Conservation (phyloP, 2,888 invertebrate genomes). For the Spilosoma lubricipeda region DNA sequence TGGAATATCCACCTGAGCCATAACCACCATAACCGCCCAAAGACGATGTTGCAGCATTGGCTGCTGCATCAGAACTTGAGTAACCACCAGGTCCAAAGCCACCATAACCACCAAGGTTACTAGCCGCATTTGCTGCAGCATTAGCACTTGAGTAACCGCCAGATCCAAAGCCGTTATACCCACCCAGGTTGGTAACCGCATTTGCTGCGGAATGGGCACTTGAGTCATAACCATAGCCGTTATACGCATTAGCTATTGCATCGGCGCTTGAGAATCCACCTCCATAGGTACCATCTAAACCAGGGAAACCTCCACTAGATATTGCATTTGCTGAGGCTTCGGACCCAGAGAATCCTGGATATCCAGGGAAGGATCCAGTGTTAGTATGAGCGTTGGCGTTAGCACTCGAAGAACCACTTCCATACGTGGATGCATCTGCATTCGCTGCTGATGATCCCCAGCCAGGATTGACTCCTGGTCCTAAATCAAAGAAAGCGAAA, state of each 20-base stretch:
- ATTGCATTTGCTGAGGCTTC: conserved; percentile 14
- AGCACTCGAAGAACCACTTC: conserved; percentile 23
- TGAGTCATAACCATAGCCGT: neutral
- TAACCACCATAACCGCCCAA: neutral
- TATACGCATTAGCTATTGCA: neutral
- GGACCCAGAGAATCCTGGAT: neutral
- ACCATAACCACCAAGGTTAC: conserved; percentile 4
- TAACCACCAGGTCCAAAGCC: neutral
- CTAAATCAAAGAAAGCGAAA: neutral
- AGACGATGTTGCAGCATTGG: conserved; percentile 15
- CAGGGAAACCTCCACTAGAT: conserved; percentile 10
- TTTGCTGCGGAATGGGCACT: conserved; percentile 1
- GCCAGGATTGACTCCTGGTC: neutral
- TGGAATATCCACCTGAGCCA: neutral
- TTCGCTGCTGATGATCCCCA: conserved; percentile 20
- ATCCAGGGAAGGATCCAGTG: neutral
- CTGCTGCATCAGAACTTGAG: conserved; percentile 23
- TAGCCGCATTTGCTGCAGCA: conserved; percentile 7
- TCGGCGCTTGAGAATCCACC: neutral
- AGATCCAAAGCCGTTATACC: neutral
- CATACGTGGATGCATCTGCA: conserved; percentile 21
- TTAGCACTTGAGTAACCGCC: conserved; percentile 2
- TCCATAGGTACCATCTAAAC: neutral
- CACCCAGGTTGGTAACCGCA: neutral
- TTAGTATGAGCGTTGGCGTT: conserved; percentile 15